Conservation (phyloP, 2,113 vertebrate genomes). For the Numida meleagris region DNA sequence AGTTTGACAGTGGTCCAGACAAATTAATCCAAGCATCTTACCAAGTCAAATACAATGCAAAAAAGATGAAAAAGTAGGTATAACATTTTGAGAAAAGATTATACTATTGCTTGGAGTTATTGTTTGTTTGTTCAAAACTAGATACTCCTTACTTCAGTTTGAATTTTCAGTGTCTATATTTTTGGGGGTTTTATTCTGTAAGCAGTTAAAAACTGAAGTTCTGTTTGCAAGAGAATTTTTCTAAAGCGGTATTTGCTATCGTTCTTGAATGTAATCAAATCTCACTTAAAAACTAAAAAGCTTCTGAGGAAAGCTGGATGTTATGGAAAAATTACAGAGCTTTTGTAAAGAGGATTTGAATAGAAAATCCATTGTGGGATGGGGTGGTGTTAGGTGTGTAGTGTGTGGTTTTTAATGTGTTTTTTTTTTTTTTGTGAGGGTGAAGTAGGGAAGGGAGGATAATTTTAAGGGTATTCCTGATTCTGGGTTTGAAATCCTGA, state of each 20-base stretch:
- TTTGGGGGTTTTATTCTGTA: neutral
- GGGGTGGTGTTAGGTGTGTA: neutral
- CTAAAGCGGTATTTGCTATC: neutral
- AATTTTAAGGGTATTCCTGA: neutral
- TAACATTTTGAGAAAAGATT: conserved; percentile 12
- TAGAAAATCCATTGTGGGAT: neutral
- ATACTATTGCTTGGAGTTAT: neutral
- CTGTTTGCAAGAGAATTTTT: neutral
- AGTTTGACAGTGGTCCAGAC: conserved; percentile 94
- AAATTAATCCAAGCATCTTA: conserved; percentile 95
- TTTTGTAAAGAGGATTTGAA: neutral
- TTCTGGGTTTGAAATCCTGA: neutral
- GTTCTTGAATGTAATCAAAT: neutral
- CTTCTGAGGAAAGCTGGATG: neutral
- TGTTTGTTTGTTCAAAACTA: conserved; percentile 3
- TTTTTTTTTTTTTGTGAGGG: neutral
- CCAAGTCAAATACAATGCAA: conserved; percentile 98
- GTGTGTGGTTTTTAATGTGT: neutral
- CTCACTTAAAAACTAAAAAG: neutral
- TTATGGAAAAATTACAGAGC: neutral
- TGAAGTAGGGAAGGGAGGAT: neutral
- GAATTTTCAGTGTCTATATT: neutral
- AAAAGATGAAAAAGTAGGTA: conserved; percentile 99
- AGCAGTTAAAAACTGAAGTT: neutral
- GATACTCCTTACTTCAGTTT: neutral